phyloP scores from a whole-genome alignment of 2,113 vertebrate genomes.

The Notiomystis cincta region DNA sequence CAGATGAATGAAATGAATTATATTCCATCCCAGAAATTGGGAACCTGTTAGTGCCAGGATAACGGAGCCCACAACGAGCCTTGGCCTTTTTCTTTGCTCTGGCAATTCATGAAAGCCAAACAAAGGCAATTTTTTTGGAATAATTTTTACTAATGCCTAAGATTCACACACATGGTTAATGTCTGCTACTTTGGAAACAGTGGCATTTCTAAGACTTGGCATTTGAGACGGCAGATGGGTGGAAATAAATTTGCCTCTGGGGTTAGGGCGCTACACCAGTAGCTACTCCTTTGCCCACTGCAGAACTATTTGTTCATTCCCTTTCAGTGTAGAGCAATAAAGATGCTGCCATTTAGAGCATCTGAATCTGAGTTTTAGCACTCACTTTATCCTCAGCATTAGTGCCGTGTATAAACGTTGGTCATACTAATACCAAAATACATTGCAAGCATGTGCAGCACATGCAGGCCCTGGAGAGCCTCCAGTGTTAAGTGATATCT shows the following conservation, averaged over 20 bases:
- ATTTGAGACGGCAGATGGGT: conserved; percentile 58
- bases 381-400: neutral
- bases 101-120: conserved; percentile 20
- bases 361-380: conserved; percentile 15
- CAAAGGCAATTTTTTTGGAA: neutral
- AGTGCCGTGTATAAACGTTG: neutral
- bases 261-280: neutral
- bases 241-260: conserved; percentile 56
- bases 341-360: conserved; percentile 1
- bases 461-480: conserved; percentile 33
- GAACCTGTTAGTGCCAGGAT: neutral
- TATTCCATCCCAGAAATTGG: neutral
- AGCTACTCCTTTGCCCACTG: neutral
- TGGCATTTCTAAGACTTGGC: conserved; percentile 48
- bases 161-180: conserved; percentile 44
- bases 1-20: neutral
- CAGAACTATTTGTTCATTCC: neutral
- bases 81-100: neutral
- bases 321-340: neutral
- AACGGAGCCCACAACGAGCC: neutral
- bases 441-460: neutral
- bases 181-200: conserved; percentile 50
- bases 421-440: conserved; percentile 31
- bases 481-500: conserved; percentile 40
- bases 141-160: conserved; percentile 31